phyloP scores from a whole-genome alignment of 2,113 vertebrate genomes.

The Neomonachus schauinslandi region DNA sequence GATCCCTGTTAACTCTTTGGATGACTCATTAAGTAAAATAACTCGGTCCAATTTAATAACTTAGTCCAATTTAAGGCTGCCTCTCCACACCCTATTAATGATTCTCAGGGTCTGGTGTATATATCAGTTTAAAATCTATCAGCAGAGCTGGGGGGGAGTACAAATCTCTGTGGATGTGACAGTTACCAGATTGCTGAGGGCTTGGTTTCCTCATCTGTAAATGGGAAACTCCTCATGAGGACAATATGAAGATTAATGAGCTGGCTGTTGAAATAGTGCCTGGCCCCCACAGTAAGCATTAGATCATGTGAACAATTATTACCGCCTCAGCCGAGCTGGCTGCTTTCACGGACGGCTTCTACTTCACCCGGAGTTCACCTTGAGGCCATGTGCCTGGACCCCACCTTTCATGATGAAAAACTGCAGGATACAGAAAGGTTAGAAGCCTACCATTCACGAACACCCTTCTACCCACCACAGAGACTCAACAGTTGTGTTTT shows the following conservation, averaged over 20 bases:
- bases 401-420: not conserved
- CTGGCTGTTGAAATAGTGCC: not conserved
- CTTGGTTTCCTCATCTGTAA: not conserved
- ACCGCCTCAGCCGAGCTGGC: not conserved
- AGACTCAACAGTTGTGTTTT: not conserved
- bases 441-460: not conserved
- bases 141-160: not conserved
- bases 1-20: not conserved
- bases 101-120: not conserved
- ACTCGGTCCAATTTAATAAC: not conserved
- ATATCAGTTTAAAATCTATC: not conserved
- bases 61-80: not conserved
- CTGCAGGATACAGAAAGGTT: not conserved
- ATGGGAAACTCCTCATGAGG: not conserved
- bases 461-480: rapidly evolving
- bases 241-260: not conserved
- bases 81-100: not conserved
- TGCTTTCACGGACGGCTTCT: not conserved
- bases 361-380: not conserved
- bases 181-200: not conserved
- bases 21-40: not conserved
- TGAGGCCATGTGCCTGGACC: not conserved
- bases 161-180: not conserved
- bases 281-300: not conserved
- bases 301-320: not conserved